phyloP scores from a whole-genome alignment of 2,888 invertebrate species.

The Drosophila macrothrix region DNA sequence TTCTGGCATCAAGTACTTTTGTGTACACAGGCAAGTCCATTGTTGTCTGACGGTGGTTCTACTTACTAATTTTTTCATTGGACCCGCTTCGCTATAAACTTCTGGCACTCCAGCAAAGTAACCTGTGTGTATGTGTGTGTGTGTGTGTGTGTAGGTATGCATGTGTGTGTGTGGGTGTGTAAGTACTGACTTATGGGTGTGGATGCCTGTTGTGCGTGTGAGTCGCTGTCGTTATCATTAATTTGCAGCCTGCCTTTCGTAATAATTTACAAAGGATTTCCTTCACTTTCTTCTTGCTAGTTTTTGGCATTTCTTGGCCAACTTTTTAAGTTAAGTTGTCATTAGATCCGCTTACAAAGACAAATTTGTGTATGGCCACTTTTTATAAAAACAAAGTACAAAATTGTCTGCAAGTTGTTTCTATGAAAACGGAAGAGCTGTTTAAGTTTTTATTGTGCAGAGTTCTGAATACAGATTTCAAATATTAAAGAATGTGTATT shows the following conservation, averaged over 20 bases:
- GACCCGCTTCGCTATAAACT: constrained; percentile 22
- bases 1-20: constrained; percentile 33
- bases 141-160: background rate
- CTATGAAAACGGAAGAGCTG: background rate
- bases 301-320: constrained; percentile 45
- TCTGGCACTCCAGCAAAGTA: background rate
- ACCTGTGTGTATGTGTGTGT: background rate
- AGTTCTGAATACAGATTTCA: background rate
- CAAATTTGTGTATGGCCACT: constrained; percentile 49
- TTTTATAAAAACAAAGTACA: constrained; percentile 21
- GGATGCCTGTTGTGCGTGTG: constrained; percentile 31
- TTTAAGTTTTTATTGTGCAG: constrained; percentile 2
- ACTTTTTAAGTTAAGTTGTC: constrained; percentile 64
- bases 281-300: constrained; percentile 36
- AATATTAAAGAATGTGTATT: background rate
- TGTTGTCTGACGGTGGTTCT: constrained; percentile 33
- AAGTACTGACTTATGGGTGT: constrained; percentile 23
- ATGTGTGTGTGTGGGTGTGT: constrained; percentile 5
- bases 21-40: constrained; percentile 35
- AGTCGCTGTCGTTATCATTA: constrained; percentile 70
- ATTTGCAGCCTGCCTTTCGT: constrained; percentile 74
- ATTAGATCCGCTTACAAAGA: constrained; percentile 53
- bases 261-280: constrained; percentile 73
- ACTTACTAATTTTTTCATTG: constrained; percentile 40
- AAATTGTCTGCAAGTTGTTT: constrained; percentile 28